Evolutionary conservation across 1,140 invertebrate genomes (phyloP).

Genomic region (Leptonema lineaticorne): DNA sequence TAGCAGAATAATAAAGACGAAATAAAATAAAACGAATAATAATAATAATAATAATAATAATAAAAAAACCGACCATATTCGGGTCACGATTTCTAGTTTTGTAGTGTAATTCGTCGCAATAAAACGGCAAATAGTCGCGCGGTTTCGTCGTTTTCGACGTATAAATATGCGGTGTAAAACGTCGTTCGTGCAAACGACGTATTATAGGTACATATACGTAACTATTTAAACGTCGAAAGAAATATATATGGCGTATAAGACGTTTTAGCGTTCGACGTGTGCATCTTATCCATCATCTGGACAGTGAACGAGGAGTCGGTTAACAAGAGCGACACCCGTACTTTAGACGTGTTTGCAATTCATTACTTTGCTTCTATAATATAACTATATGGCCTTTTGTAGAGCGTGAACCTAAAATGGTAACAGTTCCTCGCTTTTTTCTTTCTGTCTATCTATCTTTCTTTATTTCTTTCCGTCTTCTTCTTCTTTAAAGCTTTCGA

Average conservation of each 20-base stretch:
- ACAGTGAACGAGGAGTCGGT: not conserved
- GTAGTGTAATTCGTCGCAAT: not conserved
- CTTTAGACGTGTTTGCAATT: constrained; percentile 21
- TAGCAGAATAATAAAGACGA: not conserved
- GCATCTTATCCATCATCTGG: constrained; percentile 23
- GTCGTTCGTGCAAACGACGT: not conserved
- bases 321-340: constrained; percentile 11
- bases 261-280: not conserved
- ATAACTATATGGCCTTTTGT: not conserved
- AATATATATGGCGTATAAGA: not conserved
- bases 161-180: too few species aligned
- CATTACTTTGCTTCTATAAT: constrained; percentile 8
- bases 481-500: not conserved
- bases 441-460: not conserved
- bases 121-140: too few species aligned
- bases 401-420: constrained; percentile 6
- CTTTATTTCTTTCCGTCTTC: too few species aligned
- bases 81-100: not conserved
- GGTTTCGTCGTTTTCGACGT: too few species aligned
- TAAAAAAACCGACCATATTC: too few species aligned
- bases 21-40: too few species aligned
- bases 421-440: not conserved
- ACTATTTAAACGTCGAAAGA: too few species aligned
- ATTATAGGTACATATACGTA: not conserved
- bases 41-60: too few species aligned